phyloP scores from a whole-genome alignment of 2,113 vertebrate species.

The Ictidomys tridecemlineatus region DNA sequence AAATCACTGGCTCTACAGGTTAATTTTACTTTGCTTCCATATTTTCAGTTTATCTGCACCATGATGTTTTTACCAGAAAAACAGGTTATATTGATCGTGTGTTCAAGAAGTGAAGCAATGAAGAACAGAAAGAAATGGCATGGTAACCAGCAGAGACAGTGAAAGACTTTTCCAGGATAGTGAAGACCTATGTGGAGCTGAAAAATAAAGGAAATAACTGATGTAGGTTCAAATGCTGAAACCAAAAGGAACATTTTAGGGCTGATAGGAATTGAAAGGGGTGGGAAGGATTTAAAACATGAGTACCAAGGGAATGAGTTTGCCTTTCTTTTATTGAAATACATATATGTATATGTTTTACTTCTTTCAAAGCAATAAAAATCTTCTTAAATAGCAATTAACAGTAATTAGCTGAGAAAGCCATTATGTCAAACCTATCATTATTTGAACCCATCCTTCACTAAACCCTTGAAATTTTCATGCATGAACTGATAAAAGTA shows the following conservation, averaged over 20 bases:
- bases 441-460: constrained; percentile 14
- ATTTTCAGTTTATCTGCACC: background rate
- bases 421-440: constrained; percentile 31
- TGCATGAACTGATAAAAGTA: background rate
- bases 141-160: background rate
- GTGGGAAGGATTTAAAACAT: background rate
- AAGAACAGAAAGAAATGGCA: constrained; percentile 21
- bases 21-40: background rate
- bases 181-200: background rate
- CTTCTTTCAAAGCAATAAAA: constrained; percentile 53
- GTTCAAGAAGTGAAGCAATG: background rate
- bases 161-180: constrained; percentile 5
- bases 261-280: background rate
- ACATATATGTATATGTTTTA: background rate
- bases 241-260: constrained; percentile 14
- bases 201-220: background rate
- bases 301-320: background rate
- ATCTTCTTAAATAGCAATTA: constrained; percentile 50
- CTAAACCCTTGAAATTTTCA: background rate
- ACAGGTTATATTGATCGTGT: background rate
- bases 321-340: constrained; percentile 44
- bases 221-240: background rate
- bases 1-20: too few species aligned
- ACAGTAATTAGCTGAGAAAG: constrained; percentile 49
- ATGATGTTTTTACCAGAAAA: constrained; percentile 24